phyloP scores from a whole-genome alignment of 2,888 invertebrate genomes.

The Orthosia gracilis region DNA sequence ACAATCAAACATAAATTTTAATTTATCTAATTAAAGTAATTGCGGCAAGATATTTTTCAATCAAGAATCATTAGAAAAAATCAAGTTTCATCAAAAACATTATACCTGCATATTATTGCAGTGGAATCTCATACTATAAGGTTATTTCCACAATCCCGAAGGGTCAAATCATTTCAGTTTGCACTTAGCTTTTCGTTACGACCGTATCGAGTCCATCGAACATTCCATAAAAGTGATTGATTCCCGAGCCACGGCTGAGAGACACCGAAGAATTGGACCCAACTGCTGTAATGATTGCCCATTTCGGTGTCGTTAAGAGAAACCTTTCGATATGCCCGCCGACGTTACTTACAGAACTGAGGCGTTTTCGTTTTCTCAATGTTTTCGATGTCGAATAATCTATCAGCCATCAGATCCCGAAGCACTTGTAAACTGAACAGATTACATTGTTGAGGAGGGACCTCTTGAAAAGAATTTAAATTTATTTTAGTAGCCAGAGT shows the following conservation, averaged over 20 bases:
- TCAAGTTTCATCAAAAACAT: too few species aligned
- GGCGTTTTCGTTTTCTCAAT: conserved; percentile 18
- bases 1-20: too few species aligned
- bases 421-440: conserved; percentile 28
- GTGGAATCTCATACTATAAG: neutral
- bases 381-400: conserved; percentile 38
- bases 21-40: too few species aligned
- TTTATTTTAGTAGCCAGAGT: conserved; percentile 15
- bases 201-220: conserved; percentile 54
- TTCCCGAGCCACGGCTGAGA: conserved; percentile 66
- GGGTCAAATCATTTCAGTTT: conserved; percentile 54
- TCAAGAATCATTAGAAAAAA: too few species aligned
- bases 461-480: conserved; percentile 40
- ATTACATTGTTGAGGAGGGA: conserved; percentile 25
- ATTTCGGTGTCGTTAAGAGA: conserved; percentile 70
- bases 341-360: conserved; percentile 28
- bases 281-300: conserved; percentile 71
- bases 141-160: conserved; percentile 53
- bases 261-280: conserved; percentile 72
- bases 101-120: too few species aligned
- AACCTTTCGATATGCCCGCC: conserved; percentile 47
- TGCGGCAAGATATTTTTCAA: too few species aligned
- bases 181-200: conserved; percentile 50
- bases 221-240: conserved; percentile 71
- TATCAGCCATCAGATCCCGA: conserved; percentile 22